Base-by-base conservation (phyloP, 2,797 vertebrate genomes). In the Coilia nasus region DNA sequence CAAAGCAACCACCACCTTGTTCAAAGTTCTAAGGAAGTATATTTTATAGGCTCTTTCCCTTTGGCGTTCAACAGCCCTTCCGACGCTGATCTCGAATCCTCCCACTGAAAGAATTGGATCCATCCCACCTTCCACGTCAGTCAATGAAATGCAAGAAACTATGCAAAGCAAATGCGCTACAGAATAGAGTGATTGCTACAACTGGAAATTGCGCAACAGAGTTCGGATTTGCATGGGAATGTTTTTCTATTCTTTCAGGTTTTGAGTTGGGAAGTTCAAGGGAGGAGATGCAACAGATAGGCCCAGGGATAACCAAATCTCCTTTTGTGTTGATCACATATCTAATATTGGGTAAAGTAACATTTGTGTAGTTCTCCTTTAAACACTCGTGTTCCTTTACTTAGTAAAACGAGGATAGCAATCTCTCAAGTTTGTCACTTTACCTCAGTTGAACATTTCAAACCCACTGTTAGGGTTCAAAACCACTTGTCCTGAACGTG, bases 121-220 rank as follows among this genome's bases (percentile, higher is more conserved):
- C 83, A 82, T 86, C 82, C 84, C 67, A 85, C 87, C 78, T 59
- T 78, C 83, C 81, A 88, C 87, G 87, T 88, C 87, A 88, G 82
- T 83, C 82, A 78, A 78, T 78, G 71, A 78, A 78, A 78, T 78
- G 31, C 71, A 44, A n/a, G 71, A 78, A 78, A 78, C 71, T 78
- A 78, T 78, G 71, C 71, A 78, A 44, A 44, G 35, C 31, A 78
- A 78, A 44, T 78, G 71, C 35, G 35, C 19, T 78, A 44, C 71
- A 21, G 71, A 41, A 44, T 21, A 21, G 31, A 78, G 35, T 19
- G 31, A 78, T 78, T 44, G 71, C 67, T 41, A 75, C 35, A 78
- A 78, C 31, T 44, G 4, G 17, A 19, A 44, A 44, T 78, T 78
- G 71, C 71, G 71, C 31, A 78, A 78, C 82, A 3, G 86, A 82